Evolutionary conservation across 1,140 invertebrate genomes (phyloP), one percentile per base, ranked within the genome.

Genomic region (Magallana ariakensis): DNA sequence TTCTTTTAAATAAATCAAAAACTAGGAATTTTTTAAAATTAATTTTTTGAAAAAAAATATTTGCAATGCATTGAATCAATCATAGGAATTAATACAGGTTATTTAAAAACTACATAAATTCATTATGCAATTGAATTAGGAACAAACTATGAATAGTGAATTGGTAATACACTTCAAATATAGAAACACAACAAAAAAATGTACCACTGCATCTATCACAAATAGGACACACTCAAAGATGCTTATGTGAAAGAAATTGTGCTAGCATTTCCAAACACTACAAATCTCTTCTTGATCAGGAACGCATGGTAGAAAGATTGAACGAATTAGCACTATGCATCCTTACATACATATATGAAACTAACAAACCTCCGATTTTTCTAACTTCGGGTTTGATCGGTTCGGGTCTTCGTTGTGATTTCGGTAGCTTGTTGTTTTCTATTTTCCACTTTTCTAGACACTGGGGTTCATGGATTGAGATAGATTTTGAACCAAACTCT

Each of bases 391-490:
- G 96, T 93, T 96, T 97, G 60, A 94, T 90, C 4, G 97, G 97
- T 86, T 96, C 95, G 0, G 95, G 95, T 89, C 96, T 93, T 80
- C 96, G 94, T 87, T 96, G 95, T 75, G 94, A 89, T 15, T 94
- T 92, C 3, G 96, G 96, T 62, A 97, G 92, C 91, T 96, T 96
- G 26, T 96, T 94, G 91, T 97, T 97, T 91, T 97, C 96, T 54
- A 95, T 93, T 57, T 96, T 95, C 96, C 97, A 97, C 92, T 97
- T 97, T 93, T 96, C 96, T 53, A 97, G 91, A 92, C 97, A 97
- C 90, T 97, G 96, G 0, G 97, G 97, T 92, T 97, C 96, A 93
- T 97, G 97, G 85, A 97, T 97, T 33, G 94, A 94, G 84, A 97
- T 97, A 60, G 96, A 97, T 89, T 95, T 96, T 0, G 96, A 95